Base-by-base conservation (phyloP, 1,140 invertebrate genomes). In the Gryon sp. region DNA sequence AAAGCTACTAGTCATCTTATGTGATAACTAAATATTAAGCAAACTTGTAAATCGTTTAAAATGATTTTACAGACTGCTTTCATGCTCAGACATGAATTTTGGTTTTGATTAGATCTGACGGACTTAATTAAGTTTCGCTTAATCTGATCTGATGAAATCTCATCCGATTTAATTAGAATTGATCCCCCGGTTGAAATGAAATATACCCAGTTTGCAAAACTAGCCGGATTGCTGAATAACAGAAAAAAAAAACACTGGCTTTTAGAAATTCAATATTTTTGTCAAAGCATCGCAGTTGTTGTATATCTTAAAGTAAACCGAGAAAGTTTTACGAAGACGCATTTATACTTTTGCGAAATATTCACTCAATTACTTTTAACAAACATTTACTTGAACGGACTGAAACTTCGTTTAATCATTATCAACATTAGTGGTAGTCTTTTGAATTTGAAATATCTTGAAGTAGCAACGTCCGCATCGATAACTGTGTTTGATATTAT, bases 291-390 rank as follows among this genome's bases (percentile, higher is more conserved):
- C n/a, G n/a, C n/a, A n/a, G n/a, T n/a, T n/a, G n/a, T n/a, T n/a
- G n/a, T n/a, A n/a, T n/a, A n/a, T n/a, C n/a, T n/a, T n/a, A n/a
- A n/a, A n/a, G n/a, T n/a, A n/a, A n/a, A n/a, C n/a, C n/a, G n/a
- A n/a, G 8, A 7, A 55, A 55, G 22, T 43, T 53, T 19, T 8
- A 15, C 6, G 24, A 11, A 14, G 53, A 34, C 9, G 20, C 38
- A 59, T 45, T 59, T 43, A 45, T 59, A 32, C 19, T 43, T 59
- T 6, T 16, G 34, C 45, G 24, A 59, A 45, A 43, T 59, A 40
- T 45, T 32, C 45, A 40, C 32, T 34, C 59, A 62, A 48, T 62
- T 62, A 48, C 45, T 62, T 50, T 22, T 52, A 19, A 20, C 45
- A 63, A 63, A 50, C 45, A 41, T 52, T 30, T 32, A 20, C 45